phyloP scores from a whole-genome alignment of 2,888 invertebrate species.

The Tenthredo scrophulariae region DNA sequence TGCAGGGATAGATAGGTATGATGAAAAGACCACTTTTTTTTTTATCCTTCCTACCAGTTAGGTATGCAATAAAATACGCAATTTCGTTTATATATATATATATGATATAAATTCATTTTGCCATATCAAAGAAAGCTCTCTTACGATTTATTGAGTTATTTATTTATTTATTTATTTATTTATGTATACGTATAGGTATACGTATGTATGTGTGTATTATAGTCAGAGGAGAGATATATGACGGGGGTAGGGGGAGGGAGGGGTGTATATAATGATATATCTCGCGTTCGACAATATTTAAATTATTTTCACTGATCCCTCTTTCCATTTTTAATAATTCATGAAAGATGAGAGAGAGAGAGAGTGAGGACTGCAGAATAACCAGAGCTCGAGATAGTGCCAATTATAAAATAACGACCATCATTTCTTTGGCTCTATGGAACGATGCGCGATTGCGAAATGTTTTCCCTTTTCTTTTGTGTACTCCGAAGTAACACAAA shows the following conservation, averaged over 20 bases:
- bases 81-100: background rate
- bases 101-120: background rate
- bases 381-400: slow-evolving; percentile 17
- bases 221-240: background rate
- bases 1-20: background rate
- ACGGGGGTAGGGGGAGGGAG: too few relatives aligned
- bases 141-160: background rate
- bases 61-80: background rate
- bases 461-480: slow-evolving; percentile 6
- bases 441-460: background rate
- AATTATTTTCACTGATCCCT: slow-evolving; percentile 16
- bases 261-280: background rate
- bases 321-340: slow-evolving; percentile 14
- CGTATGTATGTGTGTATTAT: background rate
- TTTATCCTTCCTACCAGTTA: background rate
- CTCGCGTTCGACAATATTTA: slow-evolving; percentile 9
- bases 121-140: background rate
- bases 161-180: background rate
- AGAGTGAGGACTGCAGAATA: background rate
- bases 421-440: background rate
- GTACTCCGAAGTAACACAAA: background rate
- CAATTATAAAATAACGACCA: slow-evolving; percentile 49
- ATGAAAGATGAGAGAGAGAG: slow-evolving; percentile 9
- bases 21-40: too few relatives aligned
- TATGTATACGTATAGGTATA: background rate